phyloP scores from a whole-genome alignment of 2,888 invertebrate species.

The Stenotaenia linearis region DNA sequence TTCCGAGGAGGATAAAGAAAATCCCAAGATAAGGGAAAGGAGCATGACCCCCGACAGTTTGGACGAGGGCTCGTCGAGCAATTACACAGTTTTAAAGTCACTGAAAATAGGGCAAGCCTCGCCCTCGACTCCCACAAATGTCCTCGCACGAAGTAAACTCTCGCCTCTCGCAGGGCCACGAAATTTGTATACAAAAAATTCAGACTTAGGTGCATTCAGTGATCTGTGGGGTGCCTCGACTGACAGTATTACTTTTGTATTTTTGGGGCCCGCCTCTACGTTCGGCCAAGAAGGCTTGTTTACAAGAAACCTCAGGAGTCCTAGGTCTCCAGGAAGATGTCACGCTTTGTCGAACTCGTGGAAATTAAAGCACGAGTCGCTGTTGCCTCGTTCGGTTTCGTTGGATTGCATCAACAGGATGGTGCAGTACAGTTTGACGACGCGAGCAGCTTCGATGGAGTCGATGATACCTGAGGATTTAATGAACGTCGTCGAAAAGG shows the following conservation, averaged over 20 bases:
- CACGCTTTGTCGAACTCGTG: background rate
- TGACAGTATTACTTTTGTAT: slow-evolving; percentile 32
- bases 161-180: background rate
- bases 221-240: slow-evolving; percentile 30
- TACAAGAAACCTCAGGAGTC: background rate
- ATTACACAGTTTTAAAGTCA: background rate
- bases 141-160: background rate
- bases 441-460: slow-evolving; percentile 31
- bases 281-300: background rate
- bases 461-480: slow-evolving; percentile 31
- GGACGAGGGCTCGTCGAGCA: background rate
- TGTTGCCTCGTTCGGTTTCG: slow-evolving; percentile 20
- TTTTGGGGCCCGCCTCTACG: slow-evolving; percentile 19
- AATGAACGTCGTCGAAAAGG: slow-evolving; percentile 28
- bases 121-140: background rate
- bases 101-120: background rate
- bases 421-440: slow-evolving; percentile 5
- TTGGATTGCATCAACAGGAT: slow-evolving; percentile 26
- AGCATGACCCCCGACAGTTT: slow-evolving; percentile 30
- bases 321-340: slow-evolving; percentile 10
- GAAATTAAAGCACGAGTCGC: background rate
- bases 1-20: too few relatives aligned
- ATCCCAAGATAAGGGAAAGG: background rate
- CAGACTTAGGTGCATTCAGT: background rate
- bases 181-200: background rate